phyloP scores from a whole-genome alignment of 1,140 invertebrate species.

The Coboldia fuscipes region DNA sequence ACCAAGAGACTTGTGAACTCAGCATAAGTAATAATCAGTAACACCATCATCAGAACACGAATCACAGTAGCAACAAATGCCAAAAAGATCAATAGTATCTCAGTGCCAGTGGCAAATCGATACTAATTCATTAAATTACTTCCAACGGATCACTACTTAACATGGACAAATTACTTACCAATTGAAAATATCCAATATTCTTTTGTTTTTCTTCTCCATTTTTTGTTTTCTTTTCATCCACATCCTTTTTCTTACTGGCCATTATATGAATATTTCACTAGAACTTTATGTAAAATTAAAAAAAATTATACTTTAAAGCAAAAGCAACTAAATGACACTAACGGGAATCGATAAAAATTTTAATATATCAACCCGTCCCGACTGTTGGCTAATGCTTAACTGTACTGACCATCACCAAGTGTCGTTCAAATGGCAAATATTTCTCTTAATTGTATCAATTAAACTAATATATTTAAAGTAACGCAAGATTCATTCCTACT shows the following conservation, averaged over 20 bases:
- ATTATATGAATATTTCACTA: background rate
- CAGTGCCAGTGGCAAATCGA: conserved; percentile 35
- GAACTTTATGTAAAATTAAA: too few species aligned
- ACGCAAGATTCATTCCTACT: too few species aligned
- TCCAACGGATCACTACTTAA: background rate
- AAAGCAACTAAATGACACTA: too few species aligned
- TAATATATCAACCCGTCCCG: too few species aligned
- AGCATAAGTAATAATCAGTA: conserved; percentile 49
- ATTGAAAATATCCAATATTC: background rate
- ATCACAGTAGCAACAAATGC: conserved; percentile 33
- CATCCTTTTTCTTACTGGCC: background rate
- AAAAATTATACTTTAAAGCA: too few species aligned
- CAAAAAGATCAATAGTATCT: conserved; percentile 28
- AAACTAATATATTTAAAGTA: too few species aligned
- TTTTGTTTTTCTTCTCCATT: background rate
- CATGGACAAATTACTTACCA: background rate
- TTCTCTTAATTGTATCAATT: too few species aligned
- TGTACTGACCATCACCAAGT: too few species aligned
- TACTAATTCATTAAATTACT: background rate
- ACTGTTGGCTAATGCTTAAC: too few species aligned
- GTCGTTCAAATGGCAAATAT: too few species aligned
- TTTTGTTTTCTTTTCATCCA: too few species aligned
- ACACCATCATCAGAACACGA: conserved; percentile 35
- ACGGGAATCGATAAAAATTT: too few species aligned
- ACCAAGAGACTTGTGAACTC: conserved; percentile 41